Evolutionary conservation across 1,140 invertebrate species (phyloP), one percentile per base, ranked within the genome.

Genomic region (Bombus terrestris): DNA sequence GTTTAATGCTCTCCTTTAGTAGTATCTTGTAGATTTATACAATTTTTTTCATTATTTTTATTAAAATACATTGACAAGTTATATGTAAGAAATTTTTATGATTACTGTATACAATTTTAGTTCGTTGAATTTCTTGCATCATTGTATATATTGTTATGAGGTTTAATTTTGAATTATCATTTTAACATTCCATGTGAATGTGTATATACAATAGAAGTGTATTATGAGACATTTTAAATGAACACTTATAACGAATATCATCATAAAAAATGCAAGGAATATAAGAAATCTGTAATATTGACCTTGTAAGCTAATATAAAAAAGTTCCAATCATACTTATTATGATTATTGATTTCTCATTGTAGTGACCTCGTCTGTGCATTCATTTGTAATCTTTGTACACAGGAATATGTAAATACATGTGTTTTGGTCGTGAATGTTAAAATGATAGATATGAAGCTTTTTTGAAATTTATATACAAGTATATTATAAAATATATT

Each of bases 1-100:
- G 92, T 92, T 94, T 93, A 90, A 92, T 90, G 86, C 83, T 93
- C 84, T 92, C 77, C 32, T 90, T 92, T 91, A 89, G 92, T 94
- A 94, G 93, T 85, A 91, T 93, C 88, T 91, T 12, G 91, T 93
- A 93, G 93, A 92, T 87, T 81, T 88, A 87, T 68, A 59, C 73
- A 81, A 88, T 83, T 57, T 87, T 90, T 35, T 79, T 81, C 28
- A 59, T 37, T 72, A 72, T 22, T 83, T 78, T 39, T 68, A 25
- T 66, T 76, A 39, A 78, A 75, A 25, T 81, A 71, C 9, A 84
- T 80, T 32, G 41, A 69, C 37, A 35, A 83, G 18, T 83, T 83
- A 78, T 72, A 39, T 59, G 39, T 71, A 59, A 81, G 9, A 53
- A 6, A 85, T 71, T 80, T 87, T 39, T 62, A 13, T 64, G 9